Percentiles rank a stretch among this genome's conserved stretches.
These are phyloP conservation scores for Salmo trutta DNA, from an alignment of 2,797 vertebrate species.

Conservation along the genomic window DNA sequence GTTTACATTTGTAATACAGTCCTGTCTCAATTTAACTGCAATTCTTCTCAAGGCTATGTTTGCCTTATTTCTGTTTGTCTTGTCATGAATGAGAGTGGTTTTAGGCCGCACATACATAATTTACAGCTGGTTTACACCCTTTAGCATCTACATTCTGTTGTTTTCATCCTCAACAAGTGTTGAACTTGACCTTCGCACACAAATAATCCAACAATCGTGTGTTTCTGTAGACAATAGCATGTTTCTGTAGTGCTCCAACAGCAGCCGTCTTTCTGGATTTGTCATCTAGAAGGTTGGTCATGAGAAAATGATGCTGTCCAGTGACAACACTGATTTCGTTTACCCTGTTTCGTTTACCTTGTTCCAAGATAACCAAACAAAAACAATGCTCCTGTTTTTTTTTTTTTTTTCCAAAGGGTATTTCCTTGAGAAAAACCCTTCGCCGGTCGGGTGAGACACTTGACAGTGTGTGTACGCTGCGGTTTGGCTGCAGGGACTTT, in stretches of 20 bases:
- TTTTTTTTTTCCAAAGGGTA: conserved; percentile 54
- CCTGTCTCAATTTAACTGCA: background rate
- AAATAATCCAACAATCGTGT: background rate
- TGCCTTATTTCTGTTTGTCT: background rate
- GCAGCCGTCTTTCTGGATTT: background rate
- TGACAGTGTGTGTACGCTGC: conserved; percentile 36
- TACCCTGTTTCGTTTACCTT: conserved; percentile 42
- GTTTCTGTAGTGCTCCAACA: background rate
- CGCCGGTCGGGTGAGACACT: conserved; percentile 45
- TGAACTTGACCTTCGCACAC: background rate
- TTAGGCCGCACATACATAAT: background rate
- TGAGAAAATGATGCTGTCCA: background rate
- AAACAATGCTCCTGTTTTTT: conserved; percentile 45
- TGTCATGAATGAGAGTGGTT: background rate
- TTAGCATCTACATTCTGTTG: background rate
- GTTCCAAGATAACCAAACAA: conserved; percentile 40
- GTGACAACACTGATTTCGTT: too few relatives aligned
- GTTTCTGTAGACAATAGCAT: background rate
- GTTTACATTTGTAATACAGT: background rate
- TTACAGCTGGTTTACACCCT: background rate
- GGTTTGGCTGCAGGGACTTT: conserved; percentile 42
- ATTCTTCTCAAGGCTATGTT: background rate
- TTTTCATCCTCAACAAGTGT: background rate
- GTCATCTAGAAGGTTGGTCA: background rate
- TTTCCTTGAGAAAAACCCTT: conserved; percentile 37